Evolutionary conservation across 2,888 invertebrate genomes (phyloP).

Genomic region (Lasioglossum oenotherae): DNA sequence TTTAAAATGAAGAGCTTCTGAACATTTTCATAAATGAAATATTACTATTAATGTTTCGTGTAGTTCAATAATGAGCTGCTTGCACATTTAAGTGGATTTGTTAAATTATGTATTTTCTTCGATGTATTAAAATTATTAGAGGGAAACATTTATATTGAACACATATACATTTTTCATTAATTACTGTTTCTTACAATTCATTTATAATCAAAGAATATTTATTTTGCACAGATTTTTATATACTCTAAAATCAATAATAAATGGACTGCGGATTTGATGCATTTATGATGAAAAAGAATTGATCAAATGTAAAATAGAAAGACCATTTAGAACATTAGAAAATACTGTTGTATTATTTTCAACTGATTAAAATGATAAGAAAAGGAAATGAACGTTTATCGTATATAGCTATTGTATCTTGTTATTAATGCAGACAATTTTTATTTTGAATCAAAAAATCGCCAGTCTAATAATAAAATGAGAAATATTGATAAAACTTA

Average conservation of each 20-base stretch:
- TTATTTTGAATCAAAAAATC: no score
- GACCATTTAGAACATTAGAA: no score
- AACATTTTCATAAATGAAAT: neutral
- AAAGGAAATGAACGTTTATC: no score
- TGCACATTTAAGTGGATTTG: neutral
- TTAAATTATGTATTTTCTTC: neutral
- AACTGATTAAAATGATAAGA: no score
- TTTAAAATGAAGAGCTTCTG: neutral
- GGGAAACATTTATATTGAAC: neutral
- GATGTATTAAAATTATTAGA: neutral
- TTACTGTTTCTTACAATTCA: neutral
- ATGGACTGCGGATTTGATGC: no score
- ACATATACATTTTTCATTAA: neutral
- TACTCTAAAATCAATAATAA: no score
- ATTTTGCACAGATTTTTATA: neutral
- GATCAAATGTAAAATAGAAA: no score
- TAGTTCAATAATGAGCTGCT: neutral
- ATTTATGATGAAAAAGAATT: no score
- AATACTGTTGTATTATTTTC: no score
- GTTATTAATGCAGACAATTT: no score
- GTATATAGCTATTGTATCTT: neutral
- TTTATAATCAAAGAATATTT: neutral
- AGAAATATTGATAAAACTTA: neutral
- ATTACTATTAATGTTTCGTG: neutral
- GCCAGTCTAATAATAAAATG: neutral